These are phyloP conservation scores for Eristalis pertinax DNA, from an alignment of 2,888 invertebrate genomes.

Conservation along the genomic window DNA sequence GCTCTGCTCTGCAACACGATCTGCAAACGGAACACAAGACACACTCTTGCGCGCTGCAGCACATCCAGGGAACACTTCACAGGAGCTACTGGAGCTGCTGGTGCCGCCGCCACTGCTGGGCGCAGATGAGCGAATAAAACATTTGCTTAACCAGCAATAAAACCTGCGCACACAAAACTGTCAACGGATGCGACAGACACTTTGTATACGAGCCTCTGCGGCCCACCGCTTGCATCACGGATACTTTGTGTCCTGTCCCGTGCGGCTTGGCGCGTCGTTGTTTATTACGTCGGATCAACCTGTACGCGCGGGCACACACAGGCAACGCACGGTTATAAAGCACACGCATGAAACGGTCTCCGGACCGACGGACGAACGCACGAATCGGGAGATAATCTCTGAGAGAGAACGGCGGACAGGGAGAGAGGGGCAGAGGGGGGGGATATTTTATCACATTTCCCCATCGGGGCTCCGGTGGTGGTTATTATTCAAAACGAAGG, in stretches of 20 bases:
- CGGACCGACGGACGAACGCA: background rate
- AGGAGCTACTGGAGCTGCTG: slow-evolving; percentile 49
- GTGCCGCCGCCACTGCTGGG: slow-evolving; percentile 10
- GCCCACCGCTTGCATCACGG: slow-evolving; percentile 20
- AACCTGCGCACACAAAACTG: slow-evolving; percentile 71
- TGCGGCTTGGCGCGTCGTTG: slow-evolving; percentile 44
- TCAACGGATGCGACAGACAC: slow-evolving; percentile 72
- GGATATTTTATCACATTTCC: slow-evolving; percentile 70
- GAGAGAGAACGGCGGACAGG: background rate
- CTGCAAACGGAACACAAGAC: slow-evolving; percentile 24
- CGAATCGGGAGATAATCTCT: slow-evolving; percentile 52
- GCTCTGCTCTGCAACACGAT: slow-evolving; percentile 26
- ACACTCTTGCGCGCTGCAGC: slow-evolving; percentile 20
- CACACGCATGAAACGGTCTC: slow-evolving; percentile 63
- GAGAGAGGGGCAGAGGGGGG: slow-evolving; percentile 15
- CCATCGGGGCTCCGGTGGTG: slow-evolving; percentile 69
- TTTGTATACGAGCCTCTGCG: slow-evolving; percentile 47
- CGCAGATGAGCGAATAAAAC: slow-evolving; percentile 72
- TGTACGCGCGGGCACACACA: slow-evolving; percentile 25
- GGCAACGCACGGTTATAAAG: slow-evolving; percentile 53
- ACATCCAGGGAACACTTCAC: slow-evolving; percentile 44
- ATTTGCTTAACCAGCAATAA: slow-evolving; percentile 73
- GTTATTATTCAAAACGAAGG: slow-evolving; percentile 71
- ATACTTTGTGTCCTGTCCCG: slow-evolving; percentile 29
- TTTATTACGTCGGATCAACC: slow-evolving; percentile 69